Base-by-base conservation (phyloP, 2,797 vertebrate species). In the Podargus strigoides region DNA sequence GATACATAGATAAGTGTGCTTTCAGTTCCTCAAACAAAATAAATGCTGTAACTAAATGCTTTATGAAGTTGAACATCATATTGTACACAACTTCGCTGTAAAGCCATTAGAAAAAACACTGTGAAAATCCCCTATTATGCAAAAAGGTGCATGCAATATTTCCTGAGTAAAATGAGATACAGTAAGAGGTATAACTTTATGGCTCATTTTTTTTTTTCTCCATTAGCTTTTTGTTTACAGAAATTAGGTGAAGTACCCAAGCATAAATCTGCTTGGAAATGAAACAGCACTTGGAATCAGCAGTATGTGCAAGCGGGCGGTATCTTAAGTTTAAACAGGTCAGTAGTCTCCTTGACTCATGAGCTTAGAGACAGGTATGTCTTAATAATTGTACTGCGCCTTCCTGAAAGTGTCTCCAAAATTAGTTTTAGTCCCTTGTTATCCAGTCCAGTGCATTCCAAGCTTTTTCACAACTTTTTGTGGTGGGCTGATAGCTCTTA, bases 21-120 rank as follows among this genome's bases (percentile, higher is more conserved):
- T 98, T 98, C 98, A 93, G 97, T 98, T 98, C 98, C 97, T 97
- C 96, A 97, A 97, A 97, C 95, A 93, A 88, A 78, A 94, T 94
- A 95, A 89, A 55, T 96, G 93, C 94, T 97, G 95, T 96, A 97
- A 97, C 90, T 92, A 97, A 95, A 96, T 89, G 85, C 89, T 95
- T 93, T 97, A 96, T 97, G 96, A 97, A 97, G 94, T 97, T 95
- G 96, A 97, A 97, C 97, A 97, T 97, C 89, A 76, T 89, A 96
- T 94, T 94, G 86, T 96, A 84, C 88, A 95, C 87, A 96, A 90
- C 86, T 94, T 93, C 95, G 84, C 89, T 76, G 69, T 56, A 93
- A 95, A 90, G 90, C 86, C 92, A 95, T 95, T 85, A 96, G 94
- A 95, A 91, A 97, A 93, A 89, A 22, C 80, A 89, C 70, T 53